Percentiles rank a stretch among this genome's conserved stretches.
Conservation (phyloP, 2,113 vertebrate genomes). For the Leptosomus discolor region DNA sequence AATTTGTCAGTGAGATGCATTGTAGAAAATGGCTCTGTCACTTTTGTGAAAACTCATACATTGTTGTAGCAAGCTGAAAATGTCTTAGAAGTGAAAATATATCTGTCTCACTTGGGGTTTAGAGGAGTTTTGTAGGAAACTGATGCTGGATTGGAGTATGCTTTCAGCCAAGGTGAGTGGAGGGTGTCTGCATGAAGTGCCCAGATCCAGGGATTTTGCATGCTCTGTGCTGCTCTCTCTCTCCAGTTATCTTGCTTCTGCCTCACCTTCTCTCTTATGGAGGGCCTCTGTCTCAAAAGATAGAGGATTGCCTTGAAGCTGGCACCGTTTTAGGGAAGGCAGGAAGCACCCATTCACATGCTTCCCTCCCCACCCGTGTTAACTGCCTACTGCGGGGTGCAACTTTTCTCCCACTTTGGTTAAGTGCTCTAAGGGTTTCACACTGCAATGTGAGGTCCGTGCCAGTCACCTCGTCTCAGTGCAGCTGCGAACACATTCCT, state of each 20-base stretch:
- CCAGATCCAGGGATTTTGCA: neutral
- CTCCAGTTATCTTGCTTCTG: neutral
- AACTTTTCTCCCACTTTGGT: rapidly evolving
- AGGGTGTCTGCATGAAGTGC: neutral
- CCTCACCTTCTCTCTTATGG: rapidly evolving
- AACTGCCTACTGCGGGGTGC: neutral
- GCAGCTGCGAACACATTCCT: neutral
- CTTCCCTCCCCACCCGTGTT: neutral
- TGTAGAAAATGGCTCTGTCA: neutral
- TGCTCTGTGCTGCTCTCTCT: neutral
- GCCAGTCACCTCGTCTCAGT: rapidly evolving
- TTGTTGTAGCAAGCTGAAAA: neutral
- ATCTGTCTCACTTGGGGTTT: rapidly evolving
- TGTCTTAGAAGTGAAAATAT: neutral
- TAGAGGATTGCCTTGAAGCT: neutral
- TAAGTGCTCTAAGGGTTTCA: neutral
- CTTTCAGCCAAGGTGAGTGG: neutral
- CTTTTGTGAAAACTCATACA: neutral
- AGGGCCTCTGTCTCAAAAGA: neutral
- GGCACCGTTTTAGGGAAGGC: neutral
- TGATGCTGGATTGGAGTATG: neutral
- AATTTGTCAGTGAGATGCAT: neutral
- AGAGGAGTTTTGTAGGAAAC: neutral
- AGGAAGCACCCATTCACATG: neutral
- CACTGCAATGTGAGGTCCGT: rapidly evolving